Percentiles rank a stretch among this genome's conserved stretches.
Evolutionary conservation across 2,797 vertebrate species (phyloP).

Genomic region (Crocidura indochinensis): DNA sequence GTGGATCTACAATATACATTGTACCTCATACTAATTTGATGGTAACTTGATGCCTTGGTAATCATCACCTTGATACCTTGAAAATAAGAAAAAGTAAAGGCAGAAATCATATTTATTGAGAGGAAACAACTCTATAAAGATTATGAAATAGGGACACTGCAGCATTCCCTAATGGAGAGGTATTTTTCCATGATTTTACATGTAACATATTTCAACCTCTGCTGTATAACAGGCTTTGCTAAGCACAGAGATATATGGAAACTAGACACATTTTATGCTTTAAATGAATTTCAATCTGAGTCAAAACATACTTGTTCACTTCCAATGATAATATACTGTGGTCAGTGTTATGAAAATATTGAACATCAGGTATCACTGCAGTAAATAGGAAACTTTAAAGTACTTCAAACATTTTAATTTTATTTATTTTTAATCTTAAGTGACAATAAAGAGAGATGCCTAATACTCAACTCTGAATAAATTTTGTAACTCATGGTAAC

Average conservation of each 20-base stretch:
- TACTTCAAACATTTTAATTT: constrained; percentile 55
- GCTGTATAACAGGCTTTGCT: constrained; percentile 60
- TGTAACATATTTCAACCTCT: constrained; percentile 73
- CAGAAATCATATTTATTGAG: constrained; percentile 39
- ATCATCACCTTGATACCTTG: constrained; percentile 22
- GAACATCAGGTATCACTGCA: constrained; percentile 14
- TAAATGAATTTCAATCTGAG: constrained; percentile 74
- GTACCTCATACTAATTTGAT: background rate
- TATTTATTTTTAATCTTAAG: constrained; percentile 32
- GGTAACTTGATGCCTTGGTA: no score
- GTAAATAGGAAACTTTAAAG: constrained; percentile 52
- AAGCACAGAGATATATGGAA: constrained; percentile 51
- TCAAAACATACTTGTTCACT: constrained; percentile 67
- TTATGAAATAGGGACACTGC: constrained; percentile 38
- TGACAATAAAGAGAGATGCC: no score
- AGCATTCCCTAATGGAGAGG: background rate
- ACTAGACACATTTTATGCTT: constrained; percentile 56
- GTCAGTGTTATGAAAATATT: constrained; percentile 69
- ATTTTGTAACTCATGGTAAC: no score
- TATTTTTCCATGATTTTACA: constrained; percentile 51
- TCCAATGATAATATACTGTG: constrained; percentile 59
- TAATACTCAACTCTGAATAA: no score
- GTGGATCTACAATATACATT: background rate
- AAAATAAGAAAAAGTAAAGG: constrained; percentile 52
- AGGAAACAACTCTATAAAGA: constrained; percentile 34